Conservation (phyloP, 2,888 invertebrate species). For the Drosophila atripex region DNA sequence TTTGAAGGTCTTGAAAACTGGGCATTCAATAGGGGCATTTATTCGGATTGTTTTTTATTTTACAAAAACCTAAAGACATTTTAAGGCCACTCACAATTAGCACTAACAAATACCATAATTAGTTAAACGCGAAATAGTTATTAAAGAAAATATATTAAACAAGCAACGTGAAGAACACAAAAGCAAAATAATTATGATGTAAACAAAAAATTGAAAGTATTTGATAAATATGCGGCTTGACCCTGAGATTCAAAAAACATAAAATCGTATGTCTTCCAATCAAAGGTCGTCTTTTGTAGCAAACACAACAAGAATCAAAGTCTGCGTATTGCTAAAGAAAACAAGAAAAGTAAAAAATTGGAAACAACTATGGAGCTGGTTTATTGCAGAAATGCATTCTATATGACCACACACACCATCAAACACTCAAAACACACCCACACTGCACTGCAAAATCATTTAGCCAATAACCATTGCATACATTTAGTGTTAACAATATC, state of each 20-base stretch:
- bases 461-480: constrained; percentile 36
- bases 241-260: constrained; percentile 83
- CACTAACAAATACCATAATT: constrained; percentile 65
- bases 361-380: constrained; percentile 64
- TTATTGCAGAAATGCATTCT: constrained; percentile 41
- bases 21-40: constrained; percentile 40
- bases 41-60: constrained; percentile 67
- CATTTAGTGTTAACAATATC: constrained; percentile 32
- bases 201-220: constrained; percentile 52
- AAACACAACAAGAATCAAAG: constrained; percentile 79
- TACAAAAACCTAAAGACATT: constrained; percentile 40
- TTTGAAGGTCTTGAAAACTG: background rate
- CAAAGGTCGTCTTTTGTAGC: constrained; percentile 83
- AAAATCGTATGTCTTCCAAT: constrained; percentile 85
- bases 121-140: constrained; percentile 71
- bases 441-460: constrained; percentile 51
- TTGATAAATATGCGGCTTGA: constrained; percentile 82
- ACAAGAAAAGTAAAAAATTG: constrained; percentile 44
- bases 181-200: constrained; percentile 53
- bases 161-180: constrained; percentile 49
- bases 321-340: constrained; percentile 77
- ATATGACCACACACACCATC: constrained; percentile 6
- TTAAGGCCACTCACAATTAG: constrained; percentile 69
- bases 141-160: constrained; percentile 59
- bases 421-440: constrained; percentile 17